Conservation (phyloP, 1,140 invertebrate genomes). For the Hycleus cichorii region DNA sequence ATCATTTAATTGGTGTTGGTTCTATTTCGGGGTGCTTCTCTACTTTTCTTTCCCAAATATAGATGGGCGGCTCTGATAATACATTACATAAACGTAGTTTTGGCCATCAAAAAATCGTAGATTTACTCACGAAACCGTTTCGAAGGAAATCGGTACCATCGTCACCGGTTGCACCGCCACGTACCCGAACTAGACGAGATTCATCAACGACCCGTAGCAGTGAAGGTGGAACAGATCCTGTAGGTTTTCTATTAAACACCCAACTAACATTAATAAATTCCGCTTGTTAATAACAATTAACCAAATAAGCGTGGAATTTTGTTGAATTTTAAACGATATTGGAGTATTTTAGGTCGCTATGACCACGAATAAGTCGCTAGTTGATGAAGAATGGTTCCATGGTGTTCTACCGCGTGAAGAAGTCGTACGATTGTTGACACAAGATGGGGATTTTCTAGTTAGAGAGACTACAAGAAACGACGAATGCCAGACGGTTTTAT, state of each 20-base stretch:
- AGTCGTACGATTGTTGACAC: constrained; percentile 79
- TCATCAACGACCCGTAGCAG: constrained; percentile 40
- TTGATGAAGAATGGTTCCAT: constrained; percentile 96
- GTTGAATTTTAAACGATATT: neutral
- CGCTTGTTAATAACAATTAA: neutral
- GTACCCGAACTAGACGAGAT: constrained; percentile 41
- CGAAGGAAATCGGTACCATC: constrained; percentile 57
- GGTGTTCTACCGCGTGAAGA: constrained; percentile 93
- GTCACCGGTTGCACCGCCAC: constrained; percentile 48
- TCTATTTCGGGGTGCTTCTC: neutral
- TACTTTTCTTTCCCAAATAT: constrained; percentile 12
- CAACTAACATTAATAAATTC: neutral
- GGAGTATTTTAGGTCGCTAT: constrained; percentile 30
- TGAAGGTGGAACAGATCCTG: constrained; percentile 35
- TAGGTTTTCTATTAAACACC: constrained; percentile 20
- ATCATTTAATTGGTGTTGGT: neutral
- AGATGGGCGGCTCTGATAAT: constrained; percentile 35
- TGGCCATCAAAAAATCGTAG: constrained; percentile 42
- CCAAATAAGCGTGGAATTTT: too few relatives aligned
- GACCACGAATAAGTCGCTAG: constrained; percentile 52
- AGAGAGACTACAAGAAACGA: constrained; percentile 89
- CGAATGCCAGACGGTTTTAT: constrained; percentile 87
- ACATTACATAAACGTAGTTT: constrained; percentile 30
- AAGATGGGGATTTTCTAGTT: constrained; percentile 91
- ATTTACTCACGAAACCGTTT: constrained; percentile 55